Base-by-base conservation (phyloP, 2,888 invertebrate species). In the Agrotis clavis region DNA sequence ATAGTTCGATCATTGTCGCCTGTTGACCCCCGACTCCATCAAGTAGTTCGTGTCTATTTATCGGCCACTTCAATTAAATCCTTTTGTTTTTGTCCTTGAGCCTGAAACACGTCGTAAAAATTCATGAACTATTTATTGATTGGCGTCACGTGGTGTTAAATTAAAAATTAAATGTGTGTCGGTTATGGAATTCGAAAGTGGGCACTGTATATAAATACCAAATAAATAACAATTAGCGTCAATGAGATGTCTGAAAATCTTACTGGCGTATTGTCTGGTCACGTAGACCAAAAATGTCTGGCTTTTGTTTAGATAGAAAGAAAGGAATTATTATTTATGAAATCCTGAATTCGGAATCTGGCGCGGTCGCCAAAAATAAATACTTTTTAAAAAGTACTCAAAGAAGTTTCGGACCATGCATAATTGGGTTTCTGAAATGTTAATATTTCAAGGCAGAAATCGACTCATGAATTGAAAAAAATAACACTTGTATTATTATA, bases 11-110 rank as follows among this genome's bases (percentile, higher is more conserved):
- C 90, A 90, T 92, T 90, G 88, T 87, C 88, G 92, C 91, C 92
- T 92, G 91, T 95, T 95, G 94, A 94, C 94, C 93, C 77, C 77
- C 90, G 91, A 92, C 92, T 88, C 90, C 75, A 85, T 84, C 92
- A 94, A 94, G 90, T 92, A 92, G 92, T 89, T 86, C 82, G 89
- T 81, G 88, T 89, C 91, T 94, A 89, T 94, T 93, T 93, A 94
- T 90, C 90, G 87, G 87, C 87, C 90, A 90, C 90, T 90, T 91
- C 91, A 93, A 92, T 94, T 93, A 92, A 91, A 91, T 88, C 87
- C 89, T 89, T 90, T 90, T 90, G 82, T 81, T 86, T 83, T 84
- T 90, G 89, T 90, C 90, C 92, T 92, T 90, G 91, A 85, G 84
- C 80, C 71, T 80, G 84, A 74, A 82, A 74, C 70, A 57, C 76